Conservation (phyloP, 2,888 invertebrate species). For the Orchestes rusci region DNA sequence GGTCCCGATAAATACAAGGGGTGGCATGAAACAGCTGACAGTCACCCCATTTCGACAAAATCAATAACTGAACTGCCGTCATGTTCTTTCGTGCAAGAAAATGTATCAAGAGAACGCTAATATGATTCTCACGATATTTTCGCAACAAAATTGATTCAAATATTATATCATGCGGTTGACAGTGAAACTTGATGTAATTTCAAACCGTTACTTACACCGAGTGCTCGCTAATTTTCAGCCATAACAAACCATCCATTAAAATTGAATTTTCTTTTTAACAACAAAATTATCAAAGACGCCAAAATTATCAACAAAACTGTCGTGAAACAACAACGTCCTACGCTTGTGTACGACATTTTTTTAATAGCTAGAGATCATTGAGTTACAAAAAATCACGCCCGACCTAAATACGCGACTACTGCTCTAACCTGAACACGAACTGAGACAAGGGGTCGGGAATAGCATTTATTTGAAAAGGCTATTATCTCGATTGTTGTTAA, state of each 20-base stretch:
- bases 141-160: too few relatives aligned
- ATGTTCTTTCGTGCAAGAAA: conserved; percentile 15
- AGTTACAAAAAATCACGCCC: too few relatives aligned
- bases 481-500: conserved; percentile 14
- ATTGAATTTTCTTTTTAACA: conserved; percentile 41
- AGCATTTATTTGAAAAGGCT: conserved; percentile 11
- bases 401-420: too few relatives aligned
- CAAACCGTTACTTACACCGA: conserved; percentile 22
- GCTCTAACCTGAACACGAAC: too few relatives aligned
- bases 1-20: too few relatives aligned
- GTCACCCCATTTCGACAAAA: conserved; percentile 15
- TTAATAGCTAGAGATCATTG: too few relatives aligned
- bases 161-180: not conserved
- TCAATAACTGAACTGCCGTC: conserved; percentile 16
- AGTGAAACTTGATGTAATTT: conserved; percentile 15
- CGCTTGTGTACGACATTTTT: conserved; percentile 34
- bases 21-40: conserved; percentile 13
- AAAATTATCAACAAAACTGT: conserved; percentile 38
- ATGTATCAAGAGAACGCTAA: too few relatives aligned
- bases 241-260: conserved; percentile 33
- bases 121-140: too few relatives aligned
- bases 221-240: conserved; percentile 9
- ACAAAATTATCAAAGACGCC: conserved; percentile 38
- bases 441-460: too few relatives aligned
- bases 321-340: conserved; percentile 41